phyloP scores from a whole-genome alignment of 2,888 invertebrate genomes.

The Cerastis leucographa region DNA sequence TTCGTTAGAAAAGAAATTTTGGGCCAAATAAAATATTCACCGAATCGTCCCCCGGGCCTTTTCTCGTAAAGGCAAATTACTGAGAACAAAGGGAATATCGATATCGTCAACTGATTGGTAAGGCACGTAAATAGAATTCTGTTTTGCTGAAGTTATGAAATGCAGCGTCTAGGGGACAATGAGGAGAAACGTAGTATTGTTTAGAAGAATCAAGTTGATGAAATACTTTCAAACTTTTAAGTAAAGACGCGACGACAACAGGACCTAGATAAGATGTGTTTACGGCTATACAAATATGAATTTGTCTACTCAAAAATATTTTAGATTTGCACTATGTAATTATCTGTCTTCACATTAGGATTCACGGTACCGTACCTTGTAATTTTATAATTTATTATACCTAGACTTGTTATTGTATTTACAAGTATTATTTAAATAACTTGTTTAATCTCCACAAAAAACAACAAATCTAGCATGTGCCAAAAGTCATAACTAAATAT shows the following conservation, averaged over 20 bases:
- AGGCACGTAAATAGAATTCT: constrained; percentile 66
- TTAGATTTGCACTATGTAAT: background rate
- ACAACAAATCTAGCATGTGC: background rate
- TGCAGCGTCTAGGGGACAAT: constrained; percentile 41
- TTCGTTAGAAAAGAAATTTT: constrained; percentile 62
- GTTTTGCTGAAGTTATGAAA: constrained; percentile 60
- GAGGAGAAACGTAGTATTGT: constrained; percentile 26
- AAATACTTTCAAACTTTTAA: background rate
- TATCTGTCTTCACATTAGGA: background rate
- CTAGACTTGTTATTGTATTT: background rate
- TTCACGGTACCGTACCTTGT: background rate
- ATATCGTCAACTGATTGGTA: constrained; percentile 69
- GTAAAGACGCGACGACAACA: background rate
- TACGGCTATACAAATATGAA: background rate
- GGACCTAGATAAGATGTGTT: background rate
- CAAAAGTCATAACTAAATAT: constrained; percentile 23
- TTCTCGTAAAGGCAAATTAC: constrained; percentile 68
- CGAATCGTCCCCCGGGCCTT: constrained; percentile 54
- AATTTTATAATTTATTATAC: constrained; percentile 1
- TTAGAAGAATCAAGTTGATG: constrained; percentile 13
- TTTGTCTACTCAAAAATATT: background rate
- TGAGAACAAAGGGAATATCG: constrained; percentile 70
- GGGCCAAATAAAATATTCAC: constrained; percentile 70
- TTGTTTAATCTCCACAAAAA: background rate
- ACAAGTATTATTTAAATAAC: constrained; percentile 2